phyloP scores from a whole-genome alignment of 1,140 invertebrate species.

The Akabosia matsudoensis region DNA sequence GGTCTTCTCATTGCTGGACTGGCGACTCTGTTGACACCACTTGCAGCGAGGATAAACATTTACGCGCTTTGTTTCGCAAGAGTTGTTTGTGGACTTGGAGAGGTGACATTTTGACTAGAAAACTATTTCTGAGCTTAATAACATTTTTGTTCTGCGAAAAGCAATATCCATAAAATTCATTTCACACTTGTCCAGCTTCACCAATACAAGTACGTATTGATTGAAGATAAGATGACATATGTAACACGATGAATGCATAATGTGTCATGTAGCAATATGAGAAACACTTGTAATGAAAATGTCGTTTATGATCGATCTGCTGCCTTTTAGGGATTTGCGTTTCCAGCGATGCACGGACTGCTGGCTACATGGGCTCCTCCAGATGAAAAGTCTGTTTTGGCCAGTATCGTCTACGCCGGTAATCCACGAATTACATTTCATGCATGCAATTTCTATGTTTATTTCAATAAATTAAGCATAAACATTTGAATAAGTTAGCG shows the following conservation, averaged over 20 bases:
- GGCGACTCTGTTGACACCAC: conserved; percentile 35
- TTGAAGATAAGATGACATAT: background rate
- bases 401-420: conserved; percentile 83
- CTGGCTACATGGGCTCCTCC: conserved; percentile 63
- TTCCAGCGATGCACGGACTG: conserved; percentile 8
- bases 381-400: conserved; percentile 81
- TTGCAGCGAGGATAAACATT: conserved; percentile 30
- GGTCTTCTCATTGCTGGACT: conserved; percentile 52
- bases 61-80: conserved; percentile 30
- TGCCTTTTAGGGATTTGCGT: conserved; percentile 19
- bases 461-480: conserved; percentile 29
- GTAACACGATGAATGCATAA: background rate
- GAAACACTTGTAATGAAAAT: no score
- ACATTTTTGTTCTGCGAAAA: no score
- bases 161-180: no score
- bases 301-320: background rate
- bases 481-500: no score
- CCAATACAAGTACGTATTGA: background rate
- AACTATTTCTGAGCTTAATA: no score
- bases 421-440: conserved; percentile 42
- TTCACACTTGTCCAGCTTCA: background rate
- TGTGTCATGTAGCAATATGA: no score
- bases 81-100: conserved; percentile 34
- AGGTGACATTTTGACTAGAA: background rate
- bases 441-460: conserved; percentile 40